Percentiles rank a stretch among this genome's conserved stretches.
phyloP scores from a whole-genome alignment of 1,140 invertebrate species.

The Paracyclopina nana region DNA sequence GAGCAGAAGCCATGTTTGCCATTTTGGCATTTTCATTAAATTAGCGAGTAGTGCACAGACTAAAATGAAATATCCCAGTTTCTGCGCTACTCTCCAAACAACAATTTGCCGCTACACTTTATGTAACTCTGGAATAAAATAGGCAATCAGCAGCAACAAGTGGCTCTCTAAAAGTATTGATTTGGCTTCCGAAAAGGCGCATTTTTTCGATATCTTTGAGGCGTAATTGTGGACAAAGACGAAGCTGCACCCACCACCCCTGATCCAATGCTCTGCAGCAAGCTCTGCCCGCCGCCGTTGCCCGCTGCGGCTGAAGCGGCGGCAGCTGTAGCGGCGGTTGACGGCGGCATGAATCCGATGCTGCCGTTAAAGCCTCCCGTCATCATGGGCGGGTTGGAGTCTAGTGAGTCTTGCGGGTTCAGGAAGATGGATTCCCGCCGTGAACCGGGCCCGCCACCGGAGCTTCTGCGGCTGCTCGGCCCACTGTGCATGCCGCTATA shows the following conservation, averaged over 20 bases:
- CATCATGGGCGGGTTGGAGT: background rate
- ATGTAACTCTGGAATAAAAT: background rate
- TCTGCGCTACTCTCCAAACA: background rate
- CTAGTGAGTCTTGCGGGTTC: background rate
- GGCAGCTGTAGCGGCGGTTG: background rate
- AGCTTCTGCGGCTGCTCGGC: background rate
- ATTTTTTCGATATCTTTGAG: constrained; percentile 11
- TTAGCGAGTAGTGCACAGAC: background rate
- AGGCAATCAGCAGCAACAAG: background rate
- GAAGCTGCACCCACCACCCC: constrained; percentile 15
- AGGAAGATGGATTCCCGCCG: constrained; percentile 6
- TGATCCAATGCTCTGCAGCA: constrained; percentile 5
- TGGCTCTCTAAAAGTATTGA: too few species aligned
- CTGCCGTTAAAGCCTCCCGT: background rate
- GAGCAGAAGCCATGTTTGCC: background rate
- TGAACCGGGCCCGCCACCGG: constrained; percentile 7
- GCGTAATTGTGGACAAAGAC: constrained; percentile 8
- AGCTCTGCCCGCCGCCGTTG: background rate
- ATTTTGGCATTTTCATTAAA: background rate
- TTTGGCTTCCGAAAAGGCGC: background rate
- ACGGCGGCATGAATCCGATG: too few species aligned
- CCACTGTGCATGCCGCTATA: background rate
- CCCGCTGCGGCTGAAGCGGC: background rate
- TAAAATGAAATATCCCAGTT: background rate
- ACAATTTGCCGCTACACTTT: background rate